Conservation (phyloP, 2,113 vertebrate genomes). For the Microtus pennsylvanicus region DNA sequence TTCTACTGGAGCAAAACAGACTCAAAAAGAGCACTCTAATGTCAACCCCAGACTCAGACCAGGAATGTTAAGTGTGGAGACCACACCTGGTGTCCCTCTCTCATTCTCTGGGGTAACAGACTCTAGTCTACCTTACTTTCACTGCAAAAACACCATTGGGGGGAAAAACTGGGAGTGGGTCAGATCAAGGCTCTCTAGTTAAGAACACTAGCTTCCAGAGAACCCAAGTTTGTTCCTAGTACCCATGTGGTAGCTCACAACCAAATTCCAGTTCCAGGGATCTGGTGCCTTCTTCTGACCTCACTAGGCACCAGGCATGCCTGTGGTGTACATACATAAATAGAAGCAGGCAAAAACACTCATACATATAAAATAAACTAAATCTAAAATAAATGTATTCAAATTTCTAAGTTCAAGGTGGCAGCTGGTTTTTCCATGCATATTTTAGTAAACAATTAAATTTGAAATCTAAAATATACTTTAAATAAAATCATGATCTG, state of each 20-base stretch:
- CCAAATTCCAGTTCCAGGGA: background rate
- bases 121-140: background rate
- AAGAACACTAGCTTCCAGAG: background rate
- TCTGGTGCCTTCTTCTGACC: background rate
- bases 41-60: background rate
- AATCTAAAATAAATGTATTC: background rate
- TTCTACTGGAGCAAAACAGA: background rate
- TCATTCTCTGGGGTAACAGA: background rate
- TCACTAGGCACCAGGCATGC: background rate
- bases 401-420: background rate
- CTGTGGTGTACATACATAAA: background rate
- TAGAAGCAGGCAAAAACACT: background rate
- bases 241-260: background rate
- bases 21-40: background rate
- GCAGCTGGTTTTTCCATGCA: background rate
- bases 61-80: background rate
- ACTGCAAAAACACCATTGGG: background rate
- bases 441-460: slow-evolving; percentile 34
- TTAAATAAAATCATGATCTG: slow-evolving; percentile 33
- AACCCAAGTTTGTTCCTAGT: background rate
- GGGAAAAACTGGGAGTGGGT: background rate
- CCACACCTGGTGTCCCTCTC: background rate
- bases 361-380: background rate
- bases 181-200: background rate
- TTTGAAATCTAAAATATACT: slow-evolving; percentile 22